Base-by-base conservation (phyloP, 1,140 invertebrate genomes). In the Schlechtendalia chinensis region DNA sequence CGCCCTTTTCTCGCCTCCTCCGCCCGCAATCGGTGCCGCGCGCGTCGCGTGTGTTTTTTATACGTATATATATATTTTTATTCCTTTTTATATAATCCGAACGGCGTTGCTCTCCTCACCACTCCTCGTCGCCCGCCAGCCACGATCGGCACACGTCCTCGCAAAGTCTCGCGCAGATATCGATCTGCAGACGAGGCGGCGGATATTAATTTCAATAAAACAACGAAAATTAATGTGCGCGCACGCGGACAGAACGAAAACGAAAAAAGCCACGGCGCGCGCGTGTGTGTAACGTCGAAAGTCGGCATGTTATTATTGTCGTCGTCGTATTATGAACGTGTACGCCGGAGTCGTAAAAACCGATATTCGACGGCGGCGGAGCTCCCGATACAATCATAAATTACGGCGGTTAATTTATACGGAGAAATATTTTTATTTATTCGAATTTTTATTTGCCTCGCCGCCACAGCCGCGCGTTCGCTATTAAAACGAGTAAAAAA, bases 391-490 rank as follows among this genome's bases (percentile, higher is more conserved):
- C 58, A 79, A 79, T 79, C 75, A 79, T 79, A 79, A 79, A 79
- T 79, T 79, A 79, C 75, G 75, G 75, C 75, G 75, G 75, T 79
- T 79, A 79, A 79, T 79, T 79, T 79, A 79, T 79, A 79, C 75
- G 61, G 61, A 79, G 75, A 79, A 63, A 59, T 79, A 47, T 63
- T 79, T 61, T 79, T 79, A 61, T 79, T 79, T 79, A 47, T 61
- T 79, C 39, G 32, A 29, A 50, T 50, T 79, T 27, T 63, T 75
- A 39, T 75, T 63, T 61, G 47, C 22, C 22, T 32, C 58, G n/a
- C 67, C 69, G 24, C 59, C 59, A 27, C 32, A 3, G 8, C 32
- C 32, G 32, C 32, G 32, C 32, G 32, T 39, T 12, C 59, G 6
- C 47, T 79, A 61, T 79, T 79, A 79, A 79, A 79, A 79, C 75